phyloP scores from a whole-genome alignment of 2,113 vertebrate species.

The Microtus pennsylvanicus region DNA sequence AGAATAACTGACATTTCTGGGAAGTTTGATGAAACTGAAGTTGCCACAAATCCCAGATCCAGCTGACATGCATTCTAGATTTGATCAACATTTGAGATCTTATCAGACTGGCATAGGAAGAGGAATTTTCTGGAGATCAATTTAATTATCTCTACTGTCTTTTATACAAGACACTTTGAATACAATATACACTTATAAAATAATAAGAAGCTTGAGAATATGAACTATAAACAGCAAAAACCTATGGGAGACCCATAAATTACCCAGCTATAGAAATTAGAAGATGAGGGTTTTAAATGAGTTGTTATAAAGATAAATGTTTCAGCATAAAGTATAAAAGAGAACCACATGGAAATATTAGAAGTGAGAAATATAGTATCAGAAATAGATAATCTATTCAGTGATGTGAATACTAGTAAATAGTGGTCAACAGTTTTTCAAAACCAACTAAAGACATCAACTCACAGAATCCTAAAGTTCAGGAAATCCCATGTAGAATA shows the following conservation, averaged over 20 bases:
- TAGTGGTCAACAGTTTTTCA: neutral
- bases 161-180: neutral
- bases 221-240: neutral
- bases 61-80: neutral
- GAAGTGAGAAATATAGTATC: neutral
- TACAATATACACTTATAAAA: slow-evolving; percentile 37
- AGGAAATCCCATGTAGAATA: neutral
- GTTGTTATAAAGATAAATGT: slow-evolving; percentile 21
- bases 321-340: neutral
- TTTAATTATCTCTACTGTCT: neutral
- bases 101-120: neutral
- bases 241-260: neutral
- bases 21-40: slow-evolving; percentile 1
- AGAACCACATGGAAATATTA: neutral
- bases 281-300: neutral
- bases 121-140: neutral
- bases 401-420: neutral
- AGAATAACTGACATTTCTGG: neutral
- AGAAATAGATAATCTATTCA: neutral
- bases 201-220: neutral
- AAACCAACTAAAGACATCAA: neutral
- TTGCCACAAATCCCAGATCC: neutral
- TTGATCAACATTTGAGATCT: neutral
- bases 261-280: neutral
- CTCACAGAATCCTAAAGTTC: neutral